Base-by-base conservation (phyloP, 2,113 vertebrate species). In the Engraulis encrasicolus region DNA sequence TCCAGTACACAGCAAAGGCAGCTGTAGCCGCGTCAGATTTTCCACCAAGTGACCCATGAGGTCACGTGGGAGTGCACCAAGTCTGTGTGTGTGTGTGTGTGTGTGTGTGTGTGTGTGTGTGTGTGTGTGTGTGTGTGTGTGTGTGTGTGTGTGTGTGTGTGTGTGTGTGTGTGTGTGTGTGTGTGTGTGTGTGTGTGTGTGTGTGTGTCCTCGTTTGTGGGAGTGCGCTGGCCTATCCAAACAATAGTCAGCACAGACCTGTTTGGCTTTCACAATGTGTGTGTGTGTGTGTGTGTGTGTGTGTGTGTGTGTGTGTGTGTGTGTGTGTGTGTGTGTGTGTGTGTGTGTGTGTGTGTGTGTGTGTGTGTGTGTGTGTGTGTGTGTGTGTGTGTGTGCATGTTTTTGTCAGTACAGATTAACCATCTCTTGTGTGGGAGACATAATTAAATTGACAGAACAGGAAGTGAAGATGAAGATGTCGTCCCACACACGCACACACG, bases 361-460 rank as follows among this genome's bases (percentile, higher is more conserved):
- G 58, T 61, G 58, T 54, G 52, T 54, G 52, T 54, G 52, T 54
- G 58, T 66, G 58, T 66, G 58, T 66, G 58, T 66, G 58, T 66
- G 58, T 66, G 58, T 66, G 58, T 66, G 58, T 66, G 58, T 66
- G 20, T 31, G 23, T 31, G 6, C 31, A 11, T 45, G 14, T 23
- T 2, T 23, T 15, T 27, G 54, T n/a, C 54, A 7, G 54, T 19
- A n/a, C 54, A 58, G 54, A 19, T 19, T 58, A 20, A 34, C 27
- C 61, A 71, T 23, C 27, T 71, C 61, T 71, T 71, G 12, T 71
- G 23, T 27, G 27, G 27, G 61, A 45, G 40, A 9, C 40, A 45
- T 34, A 34, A 74, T 74, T 74, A 74, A 0, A 31, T 11, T 34
- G 1, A 14, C 61, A 15, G 27, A 27, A 74, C 66, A 74, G 27